Evolutionary conservation across 92 coral and sea anemone genomes (phyloP).

Genomic region (Heteractis magnifica): DNA sequence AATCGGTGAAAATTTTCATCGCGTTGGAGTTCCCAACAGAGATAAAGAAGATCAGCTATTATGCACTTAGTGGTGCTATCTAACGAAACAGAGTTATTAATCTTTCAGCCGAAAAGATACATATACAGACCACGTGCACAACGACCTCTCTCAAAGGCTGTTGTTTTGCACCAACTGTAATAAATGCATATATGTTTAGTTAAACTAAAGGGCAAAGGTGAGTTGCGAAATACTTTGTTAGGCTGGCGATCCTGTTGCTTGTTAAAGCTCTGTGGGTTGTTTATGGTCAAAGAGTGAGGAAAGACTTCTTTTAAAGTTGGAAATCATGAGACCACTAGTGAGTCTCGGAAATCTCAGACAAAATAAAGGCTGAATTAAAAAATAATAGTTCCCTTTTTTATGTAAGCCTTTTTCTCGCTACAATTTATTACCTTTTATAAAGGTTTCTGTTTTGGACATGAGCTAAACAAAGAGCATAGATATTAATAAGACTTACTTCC

Average conservation of each 20-base stretch:
- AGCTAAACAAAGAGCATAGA: slow-evolving; percentile 49
- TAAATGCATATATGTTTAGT: slow-evolving; percentile 33
- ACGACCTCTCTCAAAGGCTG: slow-evolving; percentile 32
- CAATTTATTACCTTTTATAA: slow-evolving; percentile 14
- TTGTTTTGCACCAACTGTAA: slow-evolving; percentile 23
- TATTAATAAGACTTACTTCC: slow-evolving; percentile 52
- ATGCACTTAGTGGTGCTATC: slow-evolving; percentile 37
- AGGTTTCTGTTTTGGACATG: slow-evolving; percentile 28
- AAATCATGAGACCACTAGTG: background rate
- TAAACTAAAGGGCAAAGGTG: slow-evolving; percentile 46
- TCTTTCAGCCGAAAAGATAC: slow-evolving; percentile 39
- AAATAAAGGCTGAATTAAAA: background rate
- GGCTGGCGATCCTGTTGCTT: background rate
- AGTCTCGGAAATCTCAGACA: background rate
- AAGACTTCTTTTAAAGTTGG: slow-evolving; percentile 5
- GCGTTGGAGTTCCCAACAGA: slow-evolving; percentile 17
- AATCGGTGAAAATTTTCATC: slow-evolving; percentile 15
- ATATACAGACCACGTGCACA: slow-evolving; percentile 41
- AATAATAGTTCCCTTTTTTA: background rate
- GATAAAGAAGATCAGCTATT: slow-evolving; percentile 33
- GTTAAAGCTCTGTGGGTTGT: background rate
- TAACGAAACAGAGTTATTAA: slow-evolving; percentile 31
- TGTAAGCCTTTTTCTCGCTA: slow-evolving; percentile 5
- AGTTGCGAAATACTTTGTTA: slow-evolving; percentile 15
- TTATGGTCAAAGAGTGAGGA: slow-evolving; percentile 5